phyloP scores from a whole-genome alignment of 2,888 invertebrate species.

The Gasteruption jaculator region DNA sequence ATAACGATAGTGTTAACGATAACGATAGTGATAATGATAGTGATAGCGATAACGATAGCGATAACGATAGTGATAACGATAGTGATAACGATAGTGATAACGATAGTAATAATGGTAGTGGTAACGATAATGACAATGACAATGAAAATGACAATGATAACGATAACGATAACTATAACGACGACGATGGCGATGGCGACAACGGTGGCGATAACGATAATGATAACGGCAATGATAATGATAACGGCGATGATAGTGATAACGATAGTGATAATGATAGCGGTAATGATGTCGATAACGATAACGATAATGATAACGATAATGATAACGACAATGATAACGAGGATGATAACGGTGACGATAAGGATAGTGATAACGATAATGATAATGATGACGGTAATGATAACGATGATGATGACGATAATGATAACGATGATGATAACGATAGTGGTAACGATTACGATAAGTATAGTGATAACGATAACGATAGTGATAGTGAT shows the following conservation, averaged over 20 bases:
- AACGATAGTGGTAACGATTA: background rate
- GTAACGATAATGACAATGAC: too few species aligned
- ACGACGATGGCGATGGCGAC: too few species aligned
- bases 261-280: slow-evolving; percentile 2
- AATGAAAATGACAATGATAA: too few species aligned
- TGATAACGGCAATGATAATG: slow-evolving; percentile 4
- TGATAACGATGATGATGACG: background rate
- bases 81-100: too few species aligned
- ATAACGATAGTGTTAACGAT: too few species aligned
- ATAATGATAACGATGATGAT: slow-evolving; percentile 3
- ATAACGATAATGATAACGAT: background rate
- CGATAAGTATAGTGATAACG: slow-evolving; percentile 5
- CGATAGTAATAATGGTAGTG: too few species aligned
- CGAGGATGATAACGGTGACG: slow-evolving; percentile 1
- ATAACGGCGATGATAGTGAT: background rate
- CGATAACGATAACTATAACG: too few species aligned
- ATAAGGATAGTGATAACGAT: slow-evolving; percentile 1
- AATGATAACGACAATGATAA: background rate
- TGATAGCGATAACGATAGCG: too few species aligned
- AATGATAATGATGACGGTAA: background rate
- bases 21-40: too few species aligned
- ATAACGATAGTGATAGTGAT: slow-evolving; percentile 5
- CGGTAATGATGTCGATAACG: slow-evolving; percentile 4
- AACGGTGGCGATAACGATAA: background rate
- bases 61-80: too few species aligned